Conservation (phyloP, 2,888 invertebrate genomes). For the Calameuta filiformis region DNA sequence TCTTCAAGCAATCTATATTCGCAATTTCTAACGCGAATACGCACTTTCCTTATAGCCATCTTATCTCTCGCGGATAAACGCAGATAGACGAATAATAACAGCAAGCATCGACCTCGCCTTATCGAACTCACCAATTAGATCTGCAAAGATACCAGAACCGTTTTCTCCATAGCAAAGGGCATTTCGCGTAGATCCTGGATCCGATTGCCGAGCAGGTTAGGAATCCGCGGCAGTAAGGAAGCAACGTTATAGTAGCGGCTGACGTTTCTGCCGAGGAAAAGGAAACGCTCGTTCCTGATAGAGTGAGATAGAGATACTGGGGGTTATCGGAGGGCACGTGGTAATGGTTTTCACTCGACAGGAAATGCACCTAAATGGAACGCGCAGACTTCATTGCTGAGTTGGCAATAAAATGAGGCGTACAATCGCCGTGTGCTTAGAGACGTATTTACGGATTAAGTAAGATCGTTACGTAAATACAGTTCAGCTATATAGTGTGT, state of each 20-base stretch:
- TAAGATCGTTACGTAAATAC: not conserved
- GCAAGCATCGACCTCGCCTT: slow-evolving; percentile 14
- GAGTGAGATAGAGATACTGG: not conserved
- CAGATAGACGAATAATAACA: not conserved
- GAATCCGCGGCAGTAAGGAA: slow-evolving; percentile 22
- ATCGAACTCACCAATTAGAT: slow-evolving; percentile 24
- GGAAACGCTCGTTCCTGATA: not conserved
- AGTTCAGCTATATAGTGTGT: not conserved
- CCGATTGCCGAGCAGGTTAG: slow-evolving; percentile 13
- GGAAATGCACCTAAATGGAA: not conserved
- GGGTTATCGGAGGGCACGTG: not conserved
- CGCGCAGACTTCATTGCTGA: not conserved
- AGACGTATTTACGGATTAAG: not conserved
- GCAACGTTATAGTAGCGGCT: slow-evolving; percentile 2
- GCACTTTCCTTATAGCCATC: not conserved
- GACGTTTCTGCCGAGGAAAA: slow-evolving; percentile 1
- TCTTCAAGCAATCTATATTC: too few species aligned
- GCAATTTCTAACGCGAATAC: not conserved
- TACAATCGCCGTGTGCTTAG: not conserved
- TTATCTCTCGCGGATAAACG: not conserved
- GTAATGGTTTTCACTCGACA: not conserved
- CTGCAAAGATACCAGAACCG: not conserved
- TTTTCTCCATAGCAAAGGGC: slow-evolving; percentile 5
- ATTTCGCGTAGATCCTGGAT: slow-evolving; percentile 12
- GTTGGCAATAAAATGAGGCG: not conserved